phyloP scores from a whole-genome alignment of 2,888 invertebrate genomes.

The Blastobasis lacticolella region DNA sequence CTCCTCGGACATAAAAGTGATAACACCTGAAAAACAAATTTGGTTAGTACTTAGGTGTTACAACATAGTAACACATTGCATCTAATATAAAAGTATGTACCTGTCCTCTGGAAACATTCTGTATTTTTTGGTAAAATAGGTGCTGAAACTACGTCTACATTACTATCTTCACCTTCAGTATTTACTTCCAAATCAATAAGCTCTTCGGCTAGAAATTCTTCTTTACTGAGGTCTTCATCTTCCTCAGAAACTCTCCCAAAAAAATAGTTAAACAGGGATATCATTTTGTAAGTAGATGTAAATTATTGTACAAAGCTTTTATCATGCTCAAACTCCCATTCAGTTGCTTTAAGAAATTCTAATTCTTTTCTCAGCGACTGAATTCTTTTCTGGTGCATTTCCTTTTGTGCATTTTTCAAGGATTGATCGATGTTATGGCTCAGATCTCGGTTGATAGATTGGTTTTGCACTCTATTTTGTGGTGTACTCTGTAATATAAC shows the following conservation, averaged over 20 bases:
- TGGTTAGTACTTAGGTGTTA: not conserved
- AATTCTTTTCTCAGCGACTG: conserved; percentile 82
- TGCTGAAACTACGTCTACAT: conserved; percentile 5
- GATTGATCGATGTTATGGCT: conserved; percentile 72
- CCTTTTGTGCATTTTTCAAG: conserved; percentile 72
- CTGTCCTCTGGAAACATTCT: conserved; percentile 53
- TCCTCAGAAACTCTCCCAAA: conserved; percentile 26
- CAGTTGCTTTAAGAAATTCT: conserved; percentile 84
- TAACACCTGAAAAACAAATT: conserved; percentile 56
- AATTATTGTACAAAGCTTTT: conserved; percentile 76
- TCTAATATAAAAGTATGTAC: conserved; percentile 20
- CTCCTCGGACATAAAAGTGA: conserved; percentile 70
- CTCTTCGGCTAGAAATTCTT: conserved; percentile 54
- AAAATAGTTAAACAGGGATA: conserved; percentile 47
- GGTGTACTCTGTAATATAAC: conserved; percentile 36
- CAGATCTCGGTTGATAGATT: conserved; percentile 68
- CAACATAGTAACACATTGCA: not conserved
- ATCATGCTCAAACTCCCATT: conserved; percentile 86
- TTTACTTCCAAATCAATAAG: conserved; percentile 48
- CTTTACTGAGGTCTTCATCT: conserved; percentile 32
- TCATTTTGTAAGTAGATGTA: conserved; percentile 25
- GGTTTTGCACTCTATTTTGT: conserved; percentile 44
- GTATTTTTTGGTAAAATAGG: conserved; percentile 29
- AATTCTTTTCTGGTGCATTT: conserved; percentile 81
- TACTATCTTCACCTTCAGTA: conserved; percentile 17